Base-by-base conservation (phyloP, 2,797 vertebrate genomes). In the Borostomias antarcticus region DNA sequence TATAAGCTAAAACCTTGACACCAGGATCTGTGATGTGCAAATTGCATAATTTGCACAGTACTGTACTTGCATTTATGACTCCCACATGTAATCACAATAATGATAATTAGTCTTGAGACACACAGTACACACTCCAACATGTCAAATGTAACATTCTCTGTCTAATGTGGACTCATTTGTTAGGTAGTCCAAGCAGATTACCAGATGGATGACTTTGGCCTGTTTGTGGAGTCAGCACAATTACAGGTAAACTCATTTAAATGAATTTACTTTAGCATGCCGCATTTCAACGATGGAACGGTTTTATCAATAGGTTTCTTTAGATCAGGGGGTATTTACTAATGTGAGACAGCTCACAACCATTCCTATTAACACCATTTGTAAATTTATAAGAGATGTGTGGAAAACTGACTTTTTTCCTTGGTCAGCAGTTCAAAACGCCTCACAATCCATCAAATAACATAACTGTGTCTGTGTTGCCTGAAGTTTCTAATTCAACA, bases 11-110 rank as follows among this genome's bases (percentile, higher is more conserved):
- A 6, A 40, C 30, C 2, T n/a, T 4, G 37, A 11, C 4, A 68
- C 58, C 68, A 23, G 15, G 32, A 60, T 28, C 73, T 70, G 50
- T 72, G 68, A 52, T 69, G 71, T 67, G 15, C 5, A 40, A 13
- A 10, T 6, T 40, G 37, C 7, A 10, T 40, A 7, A 40, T 45
- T n/a, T 45, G 17, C n/a, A 13, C 40, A 45, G 40, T 45, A 13
- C 40, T 45, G 15, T 9, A 45, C 4, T 13, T 5, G 40, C n/a
- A 45, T 45, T 45, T 45, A 0, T 2, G 15, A 5, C 15, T 45
- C n/a, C 1, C 6, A 17, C 15, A 1, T 17, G 15, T 17, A 17
- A 13, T 15, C 40, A 15, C 4, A n/a, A 45, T 13, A 45, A 13
- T 15, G 4, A 43, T 5, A 43, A 43, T 17, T 45, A 45, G 40